Conservation (phyloP, 2,797 vertebrate genomes). For the Serranus cabrilla region DNA sequence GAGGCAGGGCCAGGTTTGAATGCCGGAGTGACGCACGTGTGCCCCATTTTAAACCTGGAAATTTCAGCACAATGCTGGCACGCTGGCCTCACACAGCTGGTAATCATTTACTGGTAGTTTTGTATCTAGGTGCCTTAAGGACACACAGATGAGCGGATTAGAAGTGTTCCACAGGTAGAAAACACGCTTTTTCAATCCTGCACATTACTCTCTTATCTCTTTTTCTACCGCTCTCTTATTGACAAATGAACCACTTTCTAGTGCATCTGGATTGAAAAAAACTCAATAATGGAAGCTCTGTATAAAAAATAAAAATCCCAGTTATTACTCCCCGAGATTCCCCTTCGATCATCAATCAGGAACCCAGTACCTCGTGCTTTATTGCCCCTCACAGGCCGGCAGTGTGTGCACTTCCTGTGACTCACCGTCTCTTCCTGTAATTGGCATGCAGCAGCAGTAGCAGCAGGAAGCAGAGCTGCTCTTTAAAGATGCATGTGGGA, state of each 20-base stretch:
- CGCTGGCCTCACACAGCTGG: slow-evolving; percentile 55
- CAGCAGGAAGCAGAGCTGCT: slow-evolving; percentile 79
- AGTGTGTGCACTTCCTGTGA: slow-evolving; percentile 75
- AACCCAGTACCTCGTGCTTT: slow-evolving; percentile 33
- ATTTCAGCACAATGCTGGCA: slow-evolving; percentile 65
- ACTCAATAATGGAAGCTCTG: neutral
- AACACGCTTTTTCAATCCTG: neutral
- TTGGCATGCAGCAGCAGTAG: slow-evolving; percentile 82
- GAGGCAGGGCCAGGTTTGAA: slow-evolving; percentile 49
- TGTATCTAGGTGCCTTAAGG: slow-evolving; percentile 49
- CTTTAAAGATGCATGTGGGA: slow-evolving; percentile 83
- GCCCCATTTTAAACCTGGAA: slow-evolving; percentile 69
- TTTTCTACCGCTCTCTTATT: neutral
- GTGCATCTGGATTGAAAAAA: too few relatives aligned
- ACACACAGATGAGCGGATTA: slow-evolving; percentile 42
- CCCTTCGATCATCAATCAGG: slow-evolving; percentile 10
- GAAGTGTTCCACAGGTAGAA: slow-evolving; percentile 42
- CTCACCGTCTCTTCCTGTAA: slow-evolving; percentile 78
- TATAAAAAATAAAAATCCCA: neutral
- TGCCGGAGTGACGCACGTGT: slow-evolving; percentile 62
- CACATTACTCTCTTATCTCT: too few relatives aligned
- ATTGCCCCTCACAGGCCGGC: slow-evolving; percentile 59
- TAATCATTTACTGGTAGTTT: slow-evolving; percentile 57
- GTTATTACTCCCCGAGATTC: neutral
- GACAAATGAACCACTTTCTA: too few relatives aligned